These are phyloP conservation scores for Subacronicta megacephala DNA, from an alignment of 2,888 invertebrate genomes.

Conservation along the genomic window DNA sequence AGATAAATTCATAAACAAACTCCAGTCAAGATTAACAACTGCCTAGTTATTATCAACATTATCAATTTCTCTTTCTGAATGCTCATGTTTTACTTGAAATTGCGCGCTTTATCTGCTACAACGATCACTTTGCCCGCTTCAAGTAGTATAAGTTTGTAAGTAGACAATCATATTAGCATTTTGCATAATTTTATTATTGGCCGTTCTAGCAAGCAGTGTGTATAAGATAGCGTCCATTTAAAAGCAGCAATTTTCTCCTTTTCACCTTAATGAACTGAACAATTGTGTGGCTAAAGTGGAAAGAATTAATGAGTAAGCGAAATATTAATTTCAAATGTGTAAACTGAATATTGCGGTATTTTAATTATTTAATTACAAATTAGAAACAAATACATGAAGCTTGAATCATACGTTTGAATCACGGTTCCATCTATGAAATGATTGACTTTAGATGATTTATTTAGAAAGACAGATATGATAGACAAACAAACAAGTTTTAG, in stretches of 20 bases:
- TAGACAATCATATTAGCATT: constrained; percentile 25
- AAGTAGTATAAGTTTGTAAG: constrained; percentile 14
- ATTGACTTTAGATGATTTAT: too few relatives aligned
- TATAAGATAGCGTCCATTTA: constrained; percentile 31
- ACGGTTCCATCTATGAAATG: too few relatives aligned
- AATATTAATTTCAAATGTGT: constrained; percentile 9
- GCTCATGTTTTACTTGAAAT: constrained; percentile 43
- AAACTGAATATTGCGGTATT: too few relatives aligned
- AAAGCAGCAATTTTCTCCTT: constrained; percentile 64
- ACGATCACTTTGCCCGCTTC: constrained; percentile 22
- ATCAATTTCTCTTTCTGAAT: constrained; percentile 47
- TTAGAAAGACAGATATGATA: too few relatives aligned
- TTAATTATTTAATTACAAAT: too few relatives aligned
- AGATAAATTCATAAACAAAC: constrained; percentile 47
- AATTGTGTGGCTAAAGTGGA: constrained; percentile 55
- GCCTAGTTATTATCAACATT: constrained; percentile 35
- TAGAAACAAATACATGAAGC: too few relatives aligned
- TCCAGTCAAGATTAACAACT: constrained; percentile 29
- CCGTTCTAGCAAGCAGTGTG: constrained; percentile 25
- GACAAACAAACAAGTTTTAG: too few relatives aligned
- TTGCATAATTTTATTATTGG: constrained; percentile 50
- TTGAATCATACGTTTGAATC: too few relatives aligned
- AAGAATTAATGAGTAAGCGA: constrained; percentile 36
- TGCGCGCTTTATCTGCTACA: constrained; percentile 30
- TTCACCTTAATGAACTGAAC: constrained; percentile 71